Base-by-base conservation (phyloP, 2,797 vertebrate species). In the Capromys pilorides region DNA sequence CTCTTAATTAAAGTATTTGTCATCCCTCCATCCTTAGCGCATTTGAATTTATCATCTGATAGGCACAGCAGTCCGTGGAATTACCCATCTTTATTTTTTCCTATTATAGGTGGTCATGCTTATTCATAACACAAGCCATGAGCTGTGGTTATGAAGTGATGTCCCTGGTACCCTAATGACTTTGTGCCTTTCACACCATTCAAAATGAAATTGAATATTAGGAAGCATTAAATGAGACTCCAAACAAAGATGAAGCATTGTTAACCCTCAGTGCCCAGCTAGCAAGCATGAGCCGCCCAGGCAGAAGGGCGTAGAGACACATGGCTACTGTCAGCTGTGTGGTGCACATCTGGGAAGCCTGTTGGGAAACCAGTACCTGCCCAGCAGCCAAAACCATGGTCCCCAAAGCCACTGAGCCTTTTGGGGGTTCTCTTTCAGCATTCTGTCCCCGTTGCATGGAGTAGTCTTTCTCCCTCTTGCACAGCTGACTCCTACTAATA, bases 1-100 rank as follows among this genome's bases (percentile, higher is more conserved):
- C 96, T 96, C 94, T 96, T 97, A 96, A 96, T 91, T 83, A 69
- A 6, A 78, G 16, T 77, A 92, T 97, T 95, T 96, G 94, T 96
- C 59, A 1, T 95, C 96, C 92, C 92, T 97, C 94, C 75, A 64
- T 82, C 86, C 91, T 86, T 87, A 86, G 82, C 90, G 57, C 93
- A 66, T 90, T 97, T 95, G 49, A 88, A 67, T 95, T 97, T 97
- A 77, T 97, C 90, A 95, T 96, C 93, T 96, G 94, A 90, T 88
- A 90, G 90, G 36, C n/a, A 21, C 92, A 95, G 87, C 88, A 93
- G 93, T 95, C 93, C 78, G 36, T 75, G 93, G 95, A 91, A 95
- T 97, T 95, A 97, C 96, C 39, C 61, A n/a, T 93, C 75, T 90
- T 96, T 90, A 95, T 94, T 67, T 96, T 94, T 93, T 28, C 36